Percentiles rank a stretch among this genome's conserved stretches.
Evolutionary conservation across 2,113 vertebrate species (phyloP).

Genomic region (Sinocyclocheilus maitianheensis): DNA sequence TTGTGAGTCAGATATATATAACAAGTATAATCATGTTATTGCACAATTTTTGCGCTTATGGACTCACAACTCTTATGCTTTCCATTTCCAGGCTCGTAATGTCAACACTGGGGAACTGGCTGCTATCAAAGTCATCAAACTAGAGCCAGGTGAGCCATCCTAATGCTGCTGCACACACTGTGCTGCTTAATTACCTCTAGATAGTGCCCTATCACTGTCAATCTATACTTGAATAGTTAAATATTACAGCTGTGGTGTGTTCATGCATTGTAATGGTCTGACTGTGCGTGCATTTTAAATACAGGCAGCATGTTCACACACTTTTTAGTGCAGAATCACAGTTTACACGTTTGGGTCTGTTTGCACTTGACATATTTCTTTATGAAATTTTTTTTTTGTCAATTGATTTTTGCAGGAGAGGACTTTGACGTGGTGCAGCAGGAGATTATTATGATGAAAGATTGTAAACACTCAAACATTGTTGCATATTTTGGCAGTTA

Average conservation of each 20-base stretch:
- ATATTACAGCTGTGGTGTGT: conserved; percentile 4
- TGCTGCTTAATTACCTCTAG: neutral
- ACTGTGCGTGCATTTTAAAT: neutral
- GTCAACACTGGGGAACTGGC: conserved; percentile 88
- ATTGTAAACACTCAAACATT: conserved; percentile 98
- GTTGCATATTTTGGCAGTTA: conserved; percentile 99
- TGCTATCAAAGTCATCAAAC: conserved; percentile 98
- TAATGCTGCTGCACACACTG: neutral
- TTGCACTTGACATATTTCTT: too few relatives aligned
- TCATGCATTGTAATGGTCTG: conserved; percentile 9
- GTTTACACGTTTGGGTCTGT: neutral
- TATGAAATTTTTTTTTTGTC: neutral
- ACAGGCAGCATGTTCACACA: neutral
- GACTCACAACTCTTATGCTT: conserved; percentile 2
- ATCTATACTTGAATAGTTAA: conserved; percentile 4
- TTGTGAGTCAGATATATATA: neutral
- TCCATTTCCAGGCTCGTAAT: conserved; percentile 86
- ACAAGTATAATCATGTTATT: neutral
- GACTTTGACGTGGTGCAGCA: conserved; percentile 99
- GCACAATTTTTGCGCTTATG: neutral
- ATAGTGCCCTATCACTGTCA: neutral
- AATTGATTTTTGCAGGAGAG: conserved; percentile 81
- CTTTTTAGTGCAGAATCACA: neutral
- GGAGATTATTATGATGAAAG: conserved; percentile 99
- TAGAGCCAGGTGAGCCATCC: conserved; percentile 90